These are phyloP conservation scores for Poecilia wingei DNA, from an alignment of 2,797 vertebrate genomes.

Conservation along the genomic window DNA sequence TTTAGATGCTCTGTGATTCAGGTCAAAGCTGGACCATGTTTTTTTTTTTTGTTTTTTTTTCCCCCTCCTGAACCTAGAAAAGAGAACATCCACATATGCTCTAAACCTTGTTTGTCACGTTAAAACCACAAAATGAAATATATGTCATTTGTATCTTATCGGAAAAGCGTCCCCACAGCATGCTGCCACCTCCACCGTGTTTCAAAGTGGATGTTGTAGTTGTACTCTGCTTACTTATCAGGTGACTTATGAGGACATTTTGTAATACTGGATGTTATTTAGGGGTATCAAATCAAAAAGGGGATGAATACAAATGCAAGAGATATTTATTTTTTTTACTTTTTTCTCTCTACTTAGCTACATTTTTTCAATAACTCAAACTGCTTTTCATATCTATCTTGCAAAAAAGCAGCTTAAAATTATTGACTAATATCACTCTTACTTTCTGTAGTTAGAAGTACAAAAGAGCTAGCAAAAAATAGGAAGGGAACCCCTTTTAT, in stretches of 20 bases:
- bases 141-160: neutral
- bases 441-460: neutral
- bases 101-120: neutral
- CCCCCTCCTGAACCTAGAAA: conserved; percentile 13
- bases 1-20: conserved; percentile 28
- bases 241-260: neutral
- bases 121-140: neutral
- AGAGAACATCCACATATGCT: neutral
- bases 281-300: neutral
- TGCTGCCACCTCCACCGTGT: neutral
- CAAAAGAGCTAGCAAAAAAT: neutral
- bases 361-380: neutral
- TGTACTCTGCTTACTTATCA: neutral
- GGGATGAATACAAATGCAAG: neutral
- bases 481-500: neutral
- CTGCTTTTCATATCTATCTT: neutral
- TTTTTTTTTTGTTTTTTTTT: conserved; percentile 1
- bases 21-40: conserved; percentile 22
- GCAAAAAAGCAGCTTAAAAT: neutral
- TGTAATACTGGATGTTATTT: neutral
- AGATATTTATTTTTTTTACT: neutral
- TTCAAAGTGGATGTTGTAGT: neutral
- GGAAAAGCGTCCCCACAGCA: neutral
- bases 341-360: neutral
- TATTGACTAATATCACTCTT: neutral